phyloP scores from a whole-genome alignment of 2,888 invertebrate genomes.

The Drosophila eohydei region DNA sequence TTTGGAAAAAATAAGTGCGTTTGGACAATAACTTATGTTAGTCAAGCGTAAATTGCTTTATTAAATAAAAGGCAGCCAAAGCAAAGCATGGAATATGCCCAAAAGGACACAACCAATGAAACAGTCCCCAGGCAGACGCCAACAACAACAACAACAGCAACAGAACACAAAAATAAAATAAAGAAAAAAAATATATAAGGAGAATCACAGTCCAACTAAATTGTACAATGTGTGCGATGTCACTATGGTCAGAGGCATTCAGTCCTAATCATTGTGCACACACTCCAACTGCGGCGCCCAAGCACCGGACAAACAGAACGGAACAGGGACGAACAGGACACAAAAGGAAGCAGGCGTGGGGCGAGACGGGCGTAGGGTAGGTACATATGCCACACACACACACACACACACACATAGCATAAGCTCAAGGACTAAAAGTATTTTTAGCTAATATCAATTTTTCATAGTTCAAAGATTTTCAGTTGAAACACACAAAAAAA shows the following conservation, averaged over 20 bases:
- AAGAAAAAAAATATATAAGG: slow-evolving; percentile 10
- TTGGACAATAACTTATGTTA: slow-evolving; percentile 78
- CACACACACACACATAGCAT: slow-evolving; percentile 15
- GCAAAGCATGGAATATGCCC: slow-evolving; percentile 62
- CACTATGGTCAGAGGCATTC: slow-evolving; percentile 67
- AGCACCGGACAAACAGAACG: slow-evolving; percentile 33
- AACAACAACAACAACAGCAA: slow-evolving; percentile 5
- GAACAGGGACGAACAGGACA: slow-evolving; percentile 36
- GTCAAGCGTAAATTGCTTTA: slow-evolving; percentile 81
- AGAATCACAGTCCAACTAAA: slow-evolving; percentile 70
- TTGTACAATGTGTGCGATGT: slow-evolving; percentile 78
- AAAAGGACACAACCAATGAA: slow-evolving; percentile 52
- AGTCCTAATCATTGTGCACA: slow-evolving; percentile 77
- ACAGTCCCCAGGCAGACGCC: slow-evolving; percentile 36
- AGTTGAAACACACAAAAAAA: slow-evolving; percentile 50
- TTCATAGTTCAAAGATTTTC: slow-evolving; percentile 82
- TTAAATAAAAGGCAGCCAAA: slow-evolving; percentile 78
- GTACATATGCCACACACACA: slow-evolving; percentile 40
- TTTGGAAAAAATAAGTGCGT: slow-evolving; percentile 52
- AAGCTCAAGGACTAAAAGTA: slow-evolving; percentile 73
- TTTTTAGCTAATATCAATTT: slow-evolving; percentile 81
- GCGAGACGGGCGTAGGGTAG: slow-evolving; percentile 2
- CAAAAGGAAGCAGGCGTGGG: slow-evolving; percentile 43
- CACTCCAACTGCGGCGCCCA: slow-evolving; percentile 60
- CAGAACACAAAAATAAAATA: slow-evolving; percentile 19